These are phyloP conservation scores for Adelognathus sp. DNA, from an alignment of 2,888 invertebrate genomes.

Conservation along the genomic window DNA sequence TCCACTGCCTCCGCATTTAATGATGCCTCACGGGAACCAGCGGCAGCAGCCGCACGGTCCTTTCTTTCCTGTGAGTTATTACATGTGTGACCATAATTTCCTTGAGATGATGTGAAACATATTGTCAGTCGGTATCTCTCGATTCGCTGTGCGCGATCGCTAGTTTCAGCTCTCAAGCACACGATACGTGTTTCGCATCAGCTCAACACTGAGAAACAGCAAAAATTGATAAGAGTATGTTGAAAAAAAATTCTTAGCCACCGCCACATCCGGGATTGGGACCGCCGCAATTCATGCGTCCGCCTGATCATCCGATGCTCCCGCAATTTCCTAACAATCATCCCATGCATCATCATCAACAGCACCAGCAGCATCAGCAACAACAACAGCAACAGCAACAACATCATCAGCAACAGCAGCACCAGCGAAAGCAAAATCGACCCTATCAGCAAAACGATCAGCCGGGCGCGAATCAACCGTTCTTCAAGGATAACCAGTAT, in stretches of 20 bases:
- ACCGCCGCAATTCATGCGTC: slow-evolving; percentile 78
- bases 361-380: slow-evolving; percentile 70
- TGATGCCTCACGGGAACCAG: slow-evolving; percentile 73
- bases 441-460: slow-evolving; percentile 74
- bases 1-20: slow-evolving; percentile 75
- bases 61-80: slow-evolving; percentile 74
- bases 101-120: too few relatives aligned
- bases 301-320: slow-evolving; percentile 74
- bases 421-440: slow-evolving; percentile 74
- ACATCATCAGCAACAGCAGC: slow-evolving; percentile 67
- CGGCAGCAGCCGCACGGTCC: slow-evolving; percentile 75
- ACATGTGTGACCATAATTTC: background rate
- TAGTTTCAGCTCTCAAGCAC: too few relatives aligned
- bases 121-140: too few relatives aligned
- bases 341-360: slow-evolving; percentile 68
- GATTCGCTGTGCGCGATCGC: too few relatives aligned
- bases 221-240: too few relatives aligned
- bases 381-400: slow-evolving; percentile 65
- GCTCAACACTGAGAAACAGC: too few relatives aligned
- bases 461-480: slow-evolving; percentile 74
- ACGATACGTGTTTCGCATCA: too few relatives aligned
- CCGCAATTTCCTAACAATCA: slow-evolving; percentile 73
- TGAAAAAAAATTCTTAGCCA: slow-evolving; percentile 78
- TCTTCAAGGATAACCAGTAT: slow-evolving; percentile 78
- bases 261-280: slow-evolving; percentile 75